Base-by-base conservation (phyloP, 2,113 vertebrate genomes). In the Myocastor coypus region DNA sequence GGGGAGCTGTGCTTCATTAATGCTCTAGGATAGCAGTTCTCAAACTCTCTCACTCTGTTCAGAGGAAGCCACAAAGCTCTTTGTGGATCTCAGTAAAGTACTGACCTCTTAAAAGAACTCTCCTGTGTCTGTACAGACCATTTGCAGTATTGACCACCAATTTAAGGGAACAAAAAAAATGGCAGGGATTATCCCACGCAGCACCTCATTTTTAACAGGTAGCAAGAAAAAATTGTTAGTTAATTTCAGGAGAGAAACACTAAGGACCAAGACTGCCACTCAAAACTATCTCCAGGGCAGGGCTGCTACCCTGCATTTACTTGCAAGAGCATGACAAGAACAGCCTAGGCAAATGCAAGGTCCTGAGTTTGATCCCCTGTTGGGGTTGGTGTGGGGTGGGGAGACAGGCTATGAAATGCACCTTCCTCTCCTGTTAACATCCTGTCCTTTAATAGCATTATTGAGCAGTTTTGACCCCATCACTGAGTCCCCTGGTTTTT, bases 141-240 rank as follows among this genome's bases (percentile, higher is more conserved):
- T 50, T 87, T 81, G 66, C 40, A 52, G 4, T 91, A 78, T 1
- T 81, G 81, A 78, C 55, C n/a, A 68, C 73, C 96, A 52, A 90
- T 20, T 52, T 52, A 57, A 75, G 50, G 61, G 2, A 37, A 84
- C 10, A 93, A 88, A 93, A 88, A 93, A 93, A 88, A 93, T 80
- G 75, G 40, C 40, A 11, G 22, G 69, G 55, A 75, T 66, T 20
- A 14, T 20, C 34, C 40, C 17, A 59, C 12, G 37, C 13, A 24
- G 50, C 46, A 85, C 7, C 57, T 69, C 16, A 20, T 73, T 92
- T 86, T 71, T 30, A 92, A 52, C 3, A 64, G 24, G 22, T 28
- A 82, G 6, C 22, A 37, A 32, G 73, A 92, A 86, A 83, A 68
- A 52, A 57, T 0, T 78, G 55, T n/a, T 68, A 52, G 7, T 28